Conservation (phyloP, 2,113 vertebrate species). For the Neofelis nebulosa region DNA sequence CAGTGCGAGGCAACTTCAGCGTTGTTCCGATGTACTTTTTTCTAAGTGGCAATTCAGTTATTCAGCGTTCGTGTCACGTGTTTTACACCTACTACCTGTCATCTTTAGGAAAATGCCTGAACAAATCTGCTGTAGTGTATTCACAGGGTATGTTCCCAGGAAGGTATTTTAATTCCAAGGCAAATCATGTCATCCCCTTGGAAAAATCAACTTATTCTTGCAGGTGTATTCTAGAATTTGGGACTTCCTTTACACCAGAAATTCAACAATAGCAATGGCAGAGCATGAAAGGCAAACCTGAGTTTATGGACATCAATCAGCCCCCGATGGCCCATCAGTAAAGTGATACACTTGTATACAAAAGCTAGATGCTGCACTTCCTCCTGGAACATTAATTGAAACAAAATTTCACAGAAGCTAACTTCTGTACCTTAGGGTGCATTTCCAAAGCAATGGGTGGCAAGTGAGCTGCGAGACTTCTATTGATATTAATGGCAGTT, state of each 20-base stretch:
- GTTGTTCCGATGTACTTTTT: background rate
- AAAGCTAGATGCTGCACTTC: slow-evolving; percentile 52
- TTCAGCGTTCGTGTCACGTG: background rate
- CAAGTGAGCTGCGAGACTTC: slow-evolving; percentile 81
- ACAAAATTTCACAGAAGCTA: slow-evolving; percentile 69
- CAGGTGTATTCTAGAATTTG: background rate
- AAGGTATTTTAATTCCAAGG: background rate
- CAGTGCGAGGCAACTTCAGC: background rate
- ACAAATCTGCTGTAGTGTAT: background rate
- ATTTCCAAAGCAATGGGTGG: slow-evolving; percentile 81
- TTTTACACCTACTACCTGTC: background rate
- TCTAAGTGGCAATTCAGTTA: background rate
- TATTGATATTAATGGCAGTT: slow-evolving; percentile 82
- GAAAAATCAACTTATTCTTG: background rate
- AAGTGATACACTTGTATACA: background rate
- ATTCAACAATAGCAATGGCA: background rate
- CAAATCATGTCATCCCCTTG: background rate
- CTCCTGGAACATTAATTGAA: slow-evolving; percentile 73
- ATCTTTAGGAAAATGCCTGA: background rate
- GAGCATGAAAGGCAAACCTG: background rate
- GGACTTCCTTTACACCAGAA: background rate
- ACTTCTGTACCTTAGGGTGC: slow-evolving; percentile 83
- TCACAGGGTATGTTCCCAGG: background rate
- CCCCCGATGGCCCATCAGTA: background rate
- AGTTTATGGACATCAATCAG: background rate